Percentiles rank a stretch among this genome's conserved stretches.
Evolutionary conservation across 2,113 vertebrate genomes (phyloP).

Genomic region (Pedetes capensis): DNA sequence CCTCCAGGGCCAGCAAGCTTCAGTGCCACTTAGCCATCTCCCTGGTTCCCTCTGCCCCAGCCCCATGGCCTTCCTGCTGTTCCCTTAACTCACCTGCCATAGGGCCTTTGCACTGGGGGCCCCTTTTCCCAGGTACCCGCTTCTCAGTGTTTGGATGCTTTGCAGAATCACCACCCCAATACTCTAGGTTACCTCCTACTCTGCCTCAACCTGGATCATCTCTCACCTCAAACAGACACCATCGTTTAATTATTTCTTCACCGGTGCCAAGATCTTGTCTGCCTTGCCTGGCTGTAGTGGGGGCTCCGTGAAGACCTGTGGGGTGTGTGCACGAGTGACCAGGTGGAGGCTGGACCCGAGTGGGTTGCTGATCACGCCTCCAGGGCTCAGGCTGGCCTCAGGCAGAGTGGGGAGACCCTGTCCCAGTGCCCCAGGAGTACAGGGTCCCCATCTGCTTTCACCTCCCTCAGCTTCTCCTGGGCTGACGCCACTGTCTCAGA

Average conservation of each 20-base stretch:
- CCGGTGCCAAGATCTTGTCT: rapidly evolving
- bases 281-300: rapidly evolving
- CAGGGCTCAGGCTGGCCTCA: too few species aligned
- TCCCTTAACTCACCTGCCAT: neutral
- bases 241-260: rapidly evolving
- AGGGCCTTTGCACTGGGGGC: neutral
- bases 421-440: neutral
- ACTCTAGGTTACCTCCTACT: neutral
- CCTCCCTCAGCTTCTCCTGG: neutral
- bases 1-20: neutral
- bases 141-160: too few species aligned
- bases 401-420: neutral
- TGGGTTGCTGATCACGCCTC: neutral
- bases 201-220: rapidly evolving
- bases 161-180: rapidly evolving
- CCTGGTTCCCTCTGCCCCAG: neutral
- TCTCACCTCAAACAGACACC: too few species aligned
- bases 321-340: rapidly evolving
- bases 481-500: neutral
- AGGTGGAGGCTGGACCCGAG: neutral
- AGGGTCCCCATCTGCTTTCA: neutral
- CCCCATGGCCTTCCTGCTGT: rapidly evolving
- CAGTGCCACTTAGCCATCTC: neutral
- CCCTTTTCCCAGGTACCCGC: too few species aligned
- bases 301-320: neutral